phyloP scores from a whole-genome alignment of 2,113 vertebrate genomes.

The Hemiscyllium ocellatum region DNA sequence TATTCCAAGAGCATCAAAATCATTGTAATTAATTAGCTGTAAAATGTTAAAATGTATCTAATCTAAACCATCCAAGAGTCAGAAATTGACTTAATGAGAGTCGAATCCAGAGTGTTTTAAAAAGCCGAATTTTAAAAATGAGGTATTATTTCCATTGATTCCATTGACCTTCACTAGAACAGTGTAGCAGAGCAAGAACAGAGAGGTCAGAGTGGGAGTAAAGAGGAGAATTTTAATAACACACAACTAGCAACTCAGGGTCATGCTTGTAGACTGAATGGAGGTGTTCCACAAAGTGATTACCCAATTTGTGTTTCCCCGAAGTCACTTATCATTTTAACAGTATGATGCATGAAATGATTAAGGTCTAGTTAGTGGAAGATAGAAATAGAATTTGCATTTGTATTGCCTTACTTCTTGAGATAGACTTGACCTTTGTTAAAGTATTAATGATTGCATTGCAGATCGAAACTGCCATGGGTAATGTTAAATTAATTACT shows the following conservation, averaged over 20 bases:
- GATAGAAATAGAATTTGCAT: not conserved
- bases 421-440: not conserved
- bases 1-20: too few species aligned
- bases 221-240: not conserved
- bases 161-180: not conserved
- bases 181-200: not conserved
- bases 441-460: not conserved
- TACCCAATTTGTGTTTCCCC: not conserved
- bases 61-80: too few species aligned
- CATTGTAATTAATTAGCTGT: too few species aligned
- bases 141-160: not conserved
- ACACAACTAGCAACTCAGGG: not conserved
- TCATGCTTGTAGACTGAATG: not conserved
- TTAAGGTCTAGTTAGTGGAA: not conserved
- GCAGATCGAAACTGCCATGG: constrained; percentile 1
- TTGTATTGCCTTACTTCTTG: not conserved
- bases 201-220: not conserved
- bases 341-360: not conserved
- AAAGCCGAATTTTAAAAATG: not conserved
- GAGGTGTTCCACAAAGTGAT: not conserved
- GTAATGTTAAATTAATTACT: constrained; percentile 2
- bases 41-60: too few species aligned
- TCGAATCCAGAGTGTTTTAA: not conserved
- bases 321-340: not conserved
- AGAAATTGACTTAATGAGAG: not conserved